phyloP scores from a whole-genome alignment of 2,113 vertebrate genomes.

The Chroicocephalus ridibundus region DNA sequence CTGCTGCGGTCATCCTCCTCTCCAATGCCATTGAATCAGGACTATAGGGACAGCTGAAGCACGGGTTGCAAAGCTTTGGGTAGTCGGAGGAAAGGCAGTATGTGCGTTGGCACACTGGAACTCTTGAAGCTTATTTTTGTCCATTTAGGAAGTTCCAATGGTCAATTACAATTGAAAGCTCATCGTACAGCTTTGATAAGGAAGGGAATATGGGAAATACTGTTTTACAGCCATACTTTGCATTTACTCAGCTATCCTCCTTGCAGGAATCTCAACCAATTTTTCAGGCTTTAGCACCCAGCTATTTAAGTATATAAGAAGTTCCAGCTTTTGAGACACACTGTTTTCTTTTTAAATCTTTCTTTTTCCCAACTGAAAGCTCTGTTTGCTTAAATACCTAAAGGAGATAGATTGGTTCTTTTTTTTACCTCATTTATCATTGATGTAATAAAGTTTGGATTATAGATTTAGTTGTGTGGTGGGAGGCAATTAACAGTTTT shows the following conservation, averaged over 20 bases:
- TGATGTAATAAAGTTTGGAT: neutral
- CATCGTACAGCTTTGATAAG: neutral
- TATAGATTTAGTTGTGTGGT: neutral
- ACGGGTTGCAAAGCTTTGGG: neutral
- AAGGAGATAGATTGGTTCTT: neutral
- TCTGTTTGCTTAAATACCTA: neutral
- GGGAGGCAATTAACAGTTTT: neutral
- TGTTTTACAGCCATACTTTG: neutral
- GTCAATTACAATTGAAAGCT: neutral
- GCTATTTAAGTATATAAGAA: neutral
- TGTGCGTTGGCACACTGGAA: neutral
- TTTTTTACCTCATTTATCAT: neutral
- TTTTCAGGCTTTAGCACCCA: neutral
- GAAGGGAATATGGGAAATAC: neutral
- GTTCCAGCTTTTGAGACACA: neutral
- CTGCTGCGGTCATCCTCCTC: neutral
- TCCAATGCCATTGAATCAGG: neutral
- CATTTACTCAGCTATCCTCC: neutral
- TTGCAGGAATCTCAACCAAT: neutral
- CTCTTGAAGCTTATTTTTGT: neutral
- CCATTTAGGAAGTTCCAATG: neutral
- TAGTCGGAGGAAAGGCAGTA: neutral
- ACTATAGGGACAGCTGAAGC: neutral
- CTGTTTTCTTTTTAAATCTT: neutral
- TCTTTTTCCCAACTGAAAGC: neutral